Percentiles rank a stretch among this genome's conserved stretches.
Evolutionary conservation across 2,113 vertebrate genomes (phyloP).

Genomic region (Actenoides hombroni): DNA sequence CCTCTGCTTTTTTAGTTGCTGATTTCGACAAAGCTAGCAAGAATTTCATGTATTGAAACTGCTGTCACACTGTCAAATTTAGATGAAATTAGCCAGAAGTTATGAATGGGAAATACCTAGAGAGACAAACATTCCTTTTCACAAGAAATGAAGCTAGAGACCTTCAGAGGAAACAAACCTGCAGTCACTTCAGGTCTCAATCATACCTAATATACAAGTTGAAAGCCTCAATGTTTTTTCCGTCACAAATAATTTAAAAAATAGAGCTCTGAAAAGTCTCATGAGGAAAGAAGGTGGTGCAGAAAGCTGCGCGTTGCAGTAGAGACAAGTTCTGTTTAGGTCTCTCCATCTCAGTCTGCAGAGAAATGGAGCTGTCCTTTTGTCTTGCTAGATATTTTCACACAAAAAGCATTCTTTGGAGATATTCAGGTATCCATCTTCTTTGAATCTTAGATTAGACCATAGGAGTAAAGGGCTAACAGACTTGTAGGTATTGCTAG

Average conservation of each 20-base stretch:
- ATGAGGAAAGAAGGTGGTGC: background rate
- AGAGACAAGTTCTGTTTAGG: background rate
- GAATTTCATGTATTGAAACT: background rate
- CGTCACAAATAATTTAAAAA: background rate
- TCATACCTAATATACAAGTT: background rate
- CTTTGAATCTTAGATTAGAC: background rate
- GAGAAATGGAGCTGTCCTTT: background rate
- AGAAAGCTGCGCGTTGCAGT: background rate
- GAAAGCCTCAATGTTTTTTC: background rate
- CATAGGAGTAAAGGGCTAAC: background rate
- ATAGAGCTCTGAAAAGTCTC: background rate
- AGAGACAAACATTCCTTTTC: background rate
- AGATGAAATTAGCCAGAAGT: conserved; percentile 22
- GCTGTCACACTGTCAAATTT: background rate
- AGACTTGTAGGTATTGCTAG: background rate
- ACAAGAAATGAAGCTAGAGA: background rate
- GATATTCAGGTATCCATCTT: background rate
- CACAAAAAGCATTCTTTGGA: background rate
- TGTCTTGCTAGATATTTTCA: background rate
- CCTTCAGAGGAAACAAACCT: background rate
- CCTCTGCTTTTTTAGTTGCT: background rate
- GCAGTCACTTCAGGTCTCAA: background rate
- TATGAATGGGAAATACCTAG: conserved; percentile 12
- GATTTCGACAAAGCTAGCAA: background rate
- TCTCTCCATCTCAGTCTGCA: background rate